Base-by-base conservation (phyloP, 2,797 vertebrate genomes). In the Eleutherodactylus coqui region DNA sequence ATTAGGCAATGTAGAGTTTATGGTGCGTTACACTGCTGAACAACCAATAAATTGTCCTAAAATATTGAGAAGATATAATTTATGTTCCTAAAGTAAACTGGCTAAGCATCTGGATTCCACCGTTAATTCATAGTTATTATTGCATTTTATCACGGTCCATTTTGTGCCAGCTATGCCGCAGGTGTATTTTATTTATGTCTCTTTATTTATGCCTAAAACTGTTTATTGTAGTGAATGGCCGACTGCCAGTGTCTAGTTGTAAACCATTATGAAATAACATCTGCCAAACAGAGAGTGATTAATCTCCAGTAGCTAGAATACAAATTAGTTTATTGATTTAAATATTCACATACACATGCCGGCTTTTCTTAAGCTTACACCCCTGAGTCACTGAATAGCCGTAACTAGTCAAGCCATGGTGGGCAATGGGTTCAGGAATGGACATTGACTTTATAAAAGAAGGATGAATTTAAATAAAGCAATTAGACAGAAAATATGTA, bases 181-280 rank as follows among this genome's bases (percentile, higher is more conserved):
- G 88, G 86, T 90, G 62, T 85, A 62, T 85, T 72, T 91, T 91
- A 89, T 90, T 91, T 90, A 85, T 90, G 88, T 75, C 78, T 84
- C 67, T 60, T 82, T 86, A 82, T 86, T 91, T 91, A 86, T 91
- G 88, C 75, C 77, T 84, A 34, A 88, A 82, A 88, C 86, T 89
- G 88, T 88, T 51, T 41, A 90, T 92, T 92, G 89, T 76, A 83
- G 85, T 89, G 88, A 86, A 47, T 89, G 82, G 47, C 87, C 90
- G 89, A 82, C 89, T 91, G 89, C 90, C 85, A 81, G 82, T 89
- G 89, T 84, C 82, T 84, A 79, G 47, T 89, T 89, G 87, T 90
- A 91, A 92, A 90, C 82, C 87, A 79, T 89, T 88, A 58, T 90
- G 88, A 91, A 91, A 88, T 91, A 92, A 88, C 88, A 92, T 90